Evolutionary conservation across 2,888 invertebrate genomes (phyloP).

Genomic region (Drosophila seclusa): DNA sequence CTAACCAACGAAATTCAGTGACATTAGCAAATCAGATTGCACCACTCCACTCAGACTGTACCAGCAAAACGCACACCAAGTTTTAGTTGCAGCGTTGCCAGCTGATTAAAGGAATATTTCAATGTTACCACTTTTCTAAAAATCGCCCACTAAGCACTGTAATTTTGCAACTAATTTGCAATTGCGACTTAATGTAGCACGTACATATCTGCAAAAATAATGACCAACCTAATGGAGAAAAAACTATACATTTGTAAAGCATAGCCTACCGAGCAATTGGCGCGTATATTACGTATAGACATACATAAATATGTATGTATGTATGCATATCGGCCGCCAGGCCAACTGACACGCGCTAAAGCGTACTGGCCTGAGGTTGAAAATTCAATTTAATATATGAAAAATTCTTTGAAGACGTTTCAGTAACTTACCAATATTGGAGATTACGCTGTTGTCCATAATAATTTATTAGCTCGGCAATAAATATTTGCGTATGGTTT

Average conservation of each 20-base stretch:
- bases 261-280: constrained; percentile 28
- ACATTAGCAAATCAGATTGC: background rate
- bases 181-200: background rate
- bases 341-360: constrained; percentile 56
- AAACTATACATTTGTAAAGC: too few relatives aligned
- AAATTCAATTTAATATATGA: constrained; percentile 76
- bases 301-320: background rate
- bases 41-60: constrained; percentile 47
- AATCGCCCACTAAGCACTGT: constrained; percentile 30
- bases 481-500: constrained; percentile 22
- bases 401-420: background rate
- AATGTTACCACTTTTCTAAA: constrained; percentile 45
- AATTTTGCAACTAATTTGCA: constrained; percentile 16
- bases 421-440: constrained; percentile 45
- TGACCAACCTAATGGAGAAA: background rate
- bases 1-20: background rate
- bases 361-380: constrained; percentile 62
- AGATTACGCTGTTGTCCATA: constrained; percentile 35
- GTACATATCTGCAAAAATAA: background rate
- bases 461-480: background rate
- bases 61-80: constrained; percentile 15
- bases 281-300: constrained; percentile 34
- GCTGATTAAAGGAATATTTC: constrained; percentile 27
- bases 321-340: constrained; percentile 38
- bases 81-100: constrained; percentile 31